These are phyloP conservation scores for Brachyhypopomus occidentalis DNA, from an alignment of 2,113 vertebrate species.

Conservation along the genomic window DNA sequence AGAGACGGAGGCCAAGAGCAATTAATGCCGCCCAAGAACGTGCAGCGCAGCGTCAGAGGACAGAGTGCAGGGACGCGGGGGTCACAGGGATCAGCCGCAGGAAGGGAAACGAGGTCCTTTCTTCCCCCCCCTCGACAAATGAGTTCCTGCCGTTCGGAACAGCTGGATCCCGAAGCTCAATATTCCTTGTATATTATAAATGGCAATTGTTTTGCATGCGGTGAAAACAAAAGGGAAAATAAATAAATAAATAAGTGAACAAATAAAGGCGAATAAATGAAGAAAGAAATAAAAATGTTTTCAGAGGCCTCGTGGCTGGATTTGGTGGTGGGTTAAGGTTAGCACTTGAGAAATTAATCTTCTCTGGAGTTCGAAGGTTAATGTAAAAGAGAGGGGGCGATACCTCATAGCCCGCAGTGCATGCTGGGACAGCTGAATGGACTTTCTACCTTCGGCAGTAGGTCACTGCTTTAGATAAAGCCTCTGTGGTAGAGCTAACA, in stretches of 20 bases:
- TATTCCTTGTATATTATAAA: background rate
- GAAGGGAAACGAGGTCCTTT: background rate
- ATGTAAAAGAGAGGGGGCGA: slow-evolving; percentile 17
- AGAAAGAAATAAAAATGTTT: background rate
- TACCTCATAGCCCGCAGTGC: background rate
- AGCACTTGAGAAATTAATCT: slow-evolving; percentile 21
- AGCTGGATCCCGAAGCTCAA: background rate
- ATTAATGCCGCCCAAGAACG: slow-evolving; percentile 12
- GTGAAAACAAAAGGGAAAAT: background rate
- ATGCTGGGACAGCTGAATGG: background rate
- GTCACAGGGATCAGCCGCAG: background rate
- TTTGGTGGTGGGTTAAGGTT: slow-evolving; percentile 22
- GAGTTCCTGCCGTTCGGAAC: background rate
- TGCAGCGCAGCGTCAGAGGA: background rate
- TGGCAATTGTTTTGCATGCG: slow-evolving; percentile 36
- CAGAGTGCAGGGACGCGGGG: background rate
- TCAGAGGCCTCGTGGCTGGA: background rate
- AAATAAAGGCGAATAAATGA: slow-evolving; percentile 13
- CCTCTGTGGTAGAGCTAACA: background rate
- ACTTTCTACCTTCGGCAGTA: slow-evolving; percentile 6
- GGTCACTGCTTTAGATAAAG: background rate
- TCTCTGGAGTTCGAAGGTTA: slow-evolving; percentile 17
- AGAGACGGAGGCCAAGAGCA: slow-evolving; percentile 3
- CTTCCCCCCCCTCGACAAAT: background rate
- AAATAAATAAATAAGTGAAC: background rate